A percentile compares a stretch with the other conserved stretches of the same genome.
These are phyloP conservation scores for Chrysolina americana DNA, from an alignment of 2,888 invertebrate species.

Conservation along the genomic window DNA sequence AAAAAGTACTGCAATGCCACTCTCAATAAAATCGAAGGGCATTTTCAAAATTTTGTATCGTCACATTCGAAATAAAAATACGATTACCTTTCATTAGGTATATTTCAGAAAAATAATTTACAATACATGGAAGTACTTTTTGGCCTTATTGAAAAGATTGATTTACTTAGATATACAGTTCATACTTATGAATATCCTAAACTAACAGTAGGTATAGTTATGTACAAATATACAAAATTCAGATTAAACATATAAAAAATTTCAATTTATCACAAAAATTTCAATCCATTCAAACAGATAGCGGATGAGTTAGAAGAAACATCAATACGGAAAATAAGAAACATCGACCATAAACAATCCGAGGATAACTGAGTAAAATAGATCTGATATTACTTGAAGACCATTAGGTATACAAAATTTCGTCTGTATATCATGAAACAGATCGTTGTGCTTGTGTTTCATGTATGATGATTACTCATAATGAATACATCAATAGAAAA, in stretches of 20 bases:
- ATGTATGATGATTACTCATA: too few species aligned
- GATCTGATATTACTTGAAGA: too few species aligned
- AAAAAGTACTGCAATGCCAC: too few species aligned
- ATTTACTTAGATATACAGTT: conserved; percentile 37
- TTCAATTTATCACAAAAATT: conserved; percentile 49
- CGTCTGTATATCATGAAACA: too few species aligned
- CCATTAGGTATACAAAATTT: not conserved
- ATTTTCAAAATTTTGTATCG: not conserved
- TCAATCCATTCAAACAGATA: not conserved
- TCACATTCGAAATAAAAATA: not conserved
- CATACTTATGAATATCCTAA: conserved; percentile 29
- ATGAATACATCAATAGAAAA: too few species aligned
- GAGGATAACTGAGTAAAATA: too few species aligned
- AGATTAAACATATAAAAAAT: conserved; percentile 40
- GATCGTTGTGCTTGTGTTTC: too few species aligned
- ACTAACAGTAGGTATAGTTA: conserved; percentile 42
- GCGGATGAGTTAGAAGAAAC: not conserved
- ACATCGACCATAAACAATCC: too few species aligned
- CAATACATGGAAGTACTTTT: conserved; percentile 56
- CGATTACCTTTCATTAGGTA: conserved; percentile 28
- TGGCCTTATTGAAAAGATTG: conserved; percentile 54
- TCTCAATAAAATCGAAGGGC: too few species aligned
- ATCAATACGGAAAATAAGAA: not conserved
- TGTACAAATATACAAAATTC: conserved; percentile 59
- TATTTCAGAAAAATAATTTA: conserved; percentile 61